Percentiles rank a stretch among this genome's conserved stretches.
Conservation (phyloP, 2,888 invertebrate genomes). For the Papilio demoleus region DNA sequence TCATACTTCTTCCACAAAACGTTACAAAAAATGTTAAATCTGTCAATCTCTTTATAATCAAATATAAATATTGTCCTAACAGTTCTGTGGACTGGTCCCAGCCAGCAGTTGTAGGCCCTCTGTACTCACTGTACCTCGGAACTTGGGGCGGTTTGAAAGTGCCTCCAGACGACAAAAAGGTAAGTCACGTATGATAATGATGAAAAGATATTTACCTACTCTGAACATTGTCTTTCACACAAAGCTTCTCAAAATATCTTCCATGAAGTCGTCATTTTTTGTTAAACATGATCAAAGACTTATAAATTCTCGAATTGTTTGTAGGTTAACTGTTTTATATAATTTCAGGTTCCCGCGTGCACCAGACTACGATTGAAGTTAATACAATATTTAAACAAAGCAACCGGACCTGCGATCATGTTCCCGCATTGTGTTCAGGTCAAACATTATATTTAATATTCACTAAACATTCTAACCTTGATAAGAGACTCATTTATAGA, state of each 20-base stretch:
- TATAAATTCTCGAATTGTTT: too few species aligned
- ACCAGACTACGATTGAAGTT: slow-evolving; percentile 93
- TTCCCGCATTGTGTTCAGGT: slow-evolving; percentile 93
- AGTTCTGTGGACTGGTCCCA: slow-evolving; percentile 92
- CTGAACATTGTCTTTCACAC: too few species aligned
- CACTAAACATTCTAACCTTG: too few species aligned
- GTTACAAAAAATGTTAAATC: too few species aligned
- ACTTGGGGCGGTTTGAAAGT: slow-evolving; percentile 83
- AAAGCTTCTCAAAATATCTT: too few species aligned
- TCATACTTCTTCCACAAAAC: too few species aligned
- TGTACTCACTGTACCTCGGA: slow-evolving; percentile 92
- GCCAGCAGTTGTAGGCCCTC: slow-evolving; percentile 86
- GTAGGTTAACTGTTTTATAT: slow-evolving; percentile 2
- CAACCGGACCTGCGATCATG: slow-evolving; percentile 87
- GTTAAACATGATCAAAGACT: too few species aligned
- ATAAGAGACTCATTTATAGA: too few species aligned
- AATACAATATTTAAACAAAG: slow-evolving; percentile 91
- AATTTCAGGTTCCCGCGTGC: slow-evolving; percentile 87
- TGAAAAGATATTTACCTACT: too few species aligned
- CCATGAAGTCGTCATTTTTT: too few species aligned
- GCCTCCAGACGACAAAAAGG: slow-evolving; percentile 88
- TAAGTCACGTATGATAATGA: too few species aligned
- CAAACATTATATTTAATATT: slow-evolving; percentile 34
- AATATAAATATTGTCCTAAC: slow-evolving; percentile 45
- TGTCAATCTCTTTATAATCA: too few species aligned